These are phyloP conservation scores for Nycticebus coucang DNA, from an alignment of 2,113 vertebrate species.

Conservation along the genomic window DNA sequence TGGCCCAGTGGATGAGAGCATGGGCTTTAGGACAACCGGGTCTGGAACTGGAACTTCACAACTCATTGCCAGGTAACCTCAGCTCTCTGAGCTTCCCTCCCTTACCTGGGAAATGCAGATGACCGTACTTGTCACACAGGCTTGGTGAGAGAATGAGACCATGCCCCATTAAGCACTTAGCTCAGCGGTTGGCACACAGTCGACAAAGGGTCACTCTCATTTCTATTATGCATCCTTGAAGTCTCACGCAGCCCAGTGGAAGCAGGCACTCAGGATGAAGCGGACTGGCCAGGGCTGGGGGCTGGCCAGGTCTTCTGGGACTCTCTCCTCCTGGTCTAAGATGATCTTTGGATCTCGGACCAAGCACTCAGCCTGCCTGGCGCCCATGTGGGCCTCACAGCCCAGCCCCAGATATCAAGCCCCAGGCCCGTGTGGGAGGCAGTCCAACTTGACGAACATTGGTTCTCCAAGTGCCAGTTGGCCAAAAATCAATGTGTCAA, in stretches of 20 bases:
- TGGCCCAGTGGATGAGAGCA: not conserved
- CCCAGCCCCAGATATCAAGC: slow-evolving; percentile 54
- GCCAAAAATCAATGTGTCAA: slow-evolving; percentile 75
- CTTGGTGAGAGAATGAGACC: not conserved
- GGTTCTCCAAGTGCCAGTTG: slow-evolving; percentile 70
- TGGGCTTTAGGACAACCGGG: not conserved
- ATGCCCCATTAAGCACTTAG: not conserved
- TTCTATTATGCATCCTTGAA: not conserved
- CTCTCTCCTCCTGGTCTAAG: slow-evolving; percentile 46
- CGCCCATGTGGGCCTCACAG: slow-evolving; percentile 55
- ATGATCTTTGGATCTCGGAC: slow-evolving; percentile 48
- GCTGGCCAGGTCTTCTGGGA: slow-evolving; percentile 53
- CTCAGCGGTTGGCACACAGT: not conserved
- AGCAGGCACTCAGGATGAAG: not conserved
- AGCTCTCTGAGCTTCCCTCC: not conserved
- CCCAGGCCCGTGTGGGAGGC: slow-evolving; percentile 44
- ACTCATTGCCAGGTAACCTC: not conserved
- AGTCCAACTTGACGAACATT: slow-evolving; percentile 52
- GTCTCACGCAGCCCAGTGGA: not conserved
- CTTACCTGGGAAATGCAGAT: not conserved
- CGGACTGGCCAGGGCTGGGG: slow-evolving; percentile 14
- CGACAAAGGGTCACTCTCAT: not conserved
- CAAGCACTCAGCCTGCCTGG: slow-evolving; percentile 65
- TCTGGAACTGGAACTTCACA: not conserved
- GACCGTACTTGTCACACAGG: no score